These are phyloP conservation scores for Terebella lapidaria DNA, from an alignment of 2,888 invertebrate species.

Conservation along the genomic window DNA sequence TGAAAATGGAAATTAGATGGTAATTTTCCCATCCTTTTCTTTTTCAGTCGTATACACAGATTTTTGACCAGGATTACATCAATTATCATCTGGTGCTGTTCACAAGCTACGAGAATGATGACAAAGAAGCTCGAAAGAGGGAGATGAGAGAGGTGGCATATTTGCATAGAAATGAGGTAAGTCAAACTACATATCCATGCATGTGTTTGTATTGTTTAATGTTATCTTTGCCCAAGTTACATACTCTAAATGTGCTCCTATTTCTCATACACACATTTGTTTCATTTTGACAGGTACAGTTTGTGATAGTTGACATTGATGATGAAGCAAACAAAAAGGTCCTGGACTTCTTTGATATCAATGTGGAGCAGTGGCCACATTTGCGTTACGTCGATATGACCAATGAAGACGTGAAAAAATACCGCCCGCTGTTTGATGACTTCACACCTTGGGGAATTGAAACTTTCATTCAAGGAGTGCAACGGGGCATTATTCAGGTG, in stretches of 20 bases:
- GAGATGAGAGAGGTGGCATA: conserved; percentile 79
- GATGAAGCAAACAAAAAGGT: conserved; percentile 95
- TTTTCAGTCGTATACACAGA: conserved; percentile 74
- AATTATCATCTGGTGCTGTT: conserved; percentile 95
- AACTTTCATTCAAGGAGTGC: conserved; percentile 80
- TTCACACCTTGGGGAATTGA: conserved; percentile 64
- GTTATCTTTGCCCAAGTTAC: background rate
- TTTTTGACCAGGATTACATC: conserved; percentile 95
- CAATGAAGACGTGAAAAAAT: conserved; percentile 62
- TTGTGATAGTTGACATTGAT: conserved; percentile 91
- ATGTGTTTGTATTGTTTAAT: background rate
- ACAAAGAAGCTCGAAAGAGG: conserved; percentile 75
- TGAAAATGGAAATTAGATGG: too few species aligned
- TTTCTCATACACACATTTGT: too few species aligned
- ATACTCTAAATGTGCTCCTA: background rate
- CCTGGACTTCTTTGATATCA: conserved; percentile 98
- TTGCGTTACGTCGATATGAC: conserved; percentile 89
- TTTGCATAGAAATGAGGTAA: conserved; percentile 77
- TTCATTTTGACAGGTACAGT: conserved; percentile 65
- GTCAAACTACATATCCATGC: background rate
- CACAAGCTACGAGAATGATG: conserved; percentile 70
- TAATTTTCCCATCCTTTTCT: background rate
- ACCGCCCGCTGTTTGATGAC: conserved; percentile 72
- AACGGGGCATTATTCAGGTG: conserved; percentile 83
- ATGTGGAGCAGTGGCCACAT: conserved; percentile 68